Conservation (phyloP, 2,888 invertebrate species). For the Microchrysa polita region DNA sequence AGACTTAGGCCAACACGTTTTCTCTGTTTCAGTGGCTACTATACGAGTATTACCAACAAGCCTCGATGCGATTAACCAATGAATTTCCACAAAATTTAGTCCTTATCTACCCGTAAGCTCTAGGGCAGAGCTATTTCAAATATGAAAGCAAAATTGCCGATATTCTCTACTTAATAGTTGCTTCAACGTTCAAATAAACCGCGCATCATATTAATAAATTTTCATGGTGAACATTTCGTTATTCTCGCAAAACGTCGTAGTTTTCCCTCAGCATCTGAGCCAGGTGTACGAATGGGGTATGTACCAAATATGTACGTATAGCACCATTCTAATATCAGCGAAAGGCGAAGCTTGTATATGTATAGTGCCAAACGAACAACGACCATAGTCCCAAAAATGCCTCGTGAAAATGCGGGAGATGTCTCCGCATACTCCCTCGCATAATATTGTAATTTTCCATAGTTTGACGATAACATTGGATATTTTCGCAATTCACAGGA, state of each 20-base stretch:
- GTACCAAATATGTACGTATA: no score
- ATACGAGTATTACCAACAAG: neutral
- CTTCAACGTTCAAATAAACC: neutral
- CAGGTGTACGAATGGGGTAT: no score
- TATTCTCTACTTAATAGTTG: neutral
- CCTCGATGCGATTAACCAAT: neutral
- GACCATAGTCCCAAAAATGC: no score
- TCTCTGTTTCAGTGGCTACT: neutral
- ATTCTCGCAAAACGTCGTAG: neutral
- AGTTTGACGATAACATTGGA: neutral
- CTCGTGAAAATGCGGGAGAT: no score
- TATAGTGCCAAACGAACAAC: no score
- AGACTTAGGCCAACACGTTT: neutral
- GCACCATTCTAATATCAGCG: no score
- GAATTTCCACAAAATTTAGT: constrained; percentile 45
- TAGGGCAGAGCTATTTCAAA: constrained; percentile 39
- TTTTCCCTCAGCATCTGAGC: neutral
- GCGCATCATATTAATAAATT: neutral
- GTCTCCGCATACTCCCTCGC: neutral
- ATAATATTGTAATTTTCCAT: constrained; percentile 1
- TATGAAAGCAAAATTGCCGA: constrained; percentile 30
- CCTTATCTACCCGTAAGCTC: constrained; percentile 43
- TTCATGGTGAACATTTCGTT: neutral
- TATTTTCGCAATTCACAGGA: constrained; percentile 6
- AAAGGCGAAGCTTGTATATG: no score